These are phyloP conservation scores for Polyommatus iphigenia DNA, from an alignment of 2,888 invertebrate genomes.

Conservation along the genomic window DNA sequence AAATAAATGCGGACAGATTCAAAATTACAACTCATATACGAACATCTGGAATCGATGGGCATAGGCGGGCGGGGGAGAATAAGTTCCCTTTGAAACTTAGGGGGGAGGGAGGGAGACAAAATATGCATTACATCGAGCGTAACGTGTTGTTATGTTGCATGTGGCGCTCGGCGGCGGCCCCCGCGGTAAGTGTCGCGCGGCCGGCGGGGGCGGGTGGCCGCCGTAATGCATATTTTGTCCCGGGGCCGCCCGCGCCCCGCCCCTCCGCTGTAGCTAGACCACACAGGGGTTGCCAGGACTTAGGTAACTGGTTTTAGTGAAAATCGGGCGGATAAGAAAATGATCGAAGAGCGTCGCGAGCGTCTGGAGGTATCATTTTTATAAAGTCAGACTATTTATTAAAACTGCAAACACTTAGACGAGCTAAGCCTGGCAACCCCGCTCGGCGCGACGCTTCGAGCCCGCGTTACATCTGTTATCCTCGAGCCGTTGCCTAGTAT, in stretches of 20 bases:
- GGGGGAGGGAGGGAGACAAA: constrained; percentile 27
- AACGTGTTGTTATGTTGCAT: constrained; percentile 69
- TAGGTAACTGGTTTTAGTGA: neutral
- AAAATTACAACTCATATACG: too few relatives aligned
- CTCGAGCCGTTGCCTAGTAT: neutral
- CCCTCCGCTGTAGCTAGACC: constrained; percentile 14
- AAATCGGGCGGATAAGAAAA: too few relatives aligned
- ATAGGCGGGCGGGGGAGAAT: too few relatives aligned
- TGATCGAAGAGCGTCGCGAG: too few relatives aligned
- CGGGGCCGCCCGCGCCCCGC: constrained; percentile 41
- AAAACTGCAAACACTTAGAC: too few relatives aligned
- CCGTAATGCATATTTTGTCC: constrained; percentile 75
- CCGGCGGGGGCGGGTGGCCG: constrained; percentile 48
- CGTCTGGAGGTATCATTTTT: too few relatives aligned
- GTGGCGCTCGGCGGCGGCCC: constrained; percentile 53
- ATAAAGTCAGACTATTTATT: too few relatives aligned
- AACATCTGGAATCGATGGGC: too few relatives aligned
- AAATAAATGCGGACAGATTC: too few relatives aligned
- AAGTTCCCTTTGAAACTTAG: neutral
- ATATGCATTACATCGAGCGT: constrained; percentile 39
- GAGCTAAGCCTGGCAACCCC: neutral
- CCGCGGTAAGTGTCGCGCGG: constrained; percentile 68
- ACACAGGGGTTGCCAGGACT: neutral
- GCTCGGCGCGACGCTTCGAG: too few relatives aligned
- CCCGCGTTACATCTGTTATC: neutral